Evolutionary conservation across 1,140 invertebrate genomes (phyloP).

Genomic region (Himalopsyche phryganea): DNA sequence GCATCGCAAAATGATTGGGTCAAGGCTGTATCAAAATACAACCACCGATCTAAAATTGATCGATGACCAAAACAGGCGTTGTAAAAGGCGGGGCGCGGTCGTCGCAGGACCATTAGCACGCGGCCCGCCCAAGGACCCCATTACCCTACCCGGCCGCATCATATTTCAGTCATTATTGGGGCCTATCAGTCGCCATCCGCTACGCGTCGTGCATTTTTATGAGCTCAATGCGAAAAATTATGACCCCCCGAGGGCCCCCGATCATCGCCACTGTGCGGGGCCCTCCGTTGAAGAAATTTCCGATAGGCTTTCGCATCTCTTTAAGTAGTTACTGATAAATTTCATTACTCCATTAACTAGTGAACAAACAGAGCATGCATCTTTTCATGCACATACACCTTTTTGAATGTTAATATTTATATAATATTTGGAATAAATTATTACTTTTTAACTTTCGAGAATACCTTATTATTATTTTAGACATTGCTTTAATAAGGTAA

Average conservation of each 20-base stretch:
- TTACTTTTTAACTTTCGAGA: no score
- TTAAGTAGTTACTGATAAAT: background rate
- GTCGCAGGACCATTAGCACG: slow-evolving; percentile 11
- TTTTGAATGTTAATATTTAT: no score
- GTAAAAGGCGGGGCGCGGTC: slow-evolving; percentile 11
- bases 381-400: no score
- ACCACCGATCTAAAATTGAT: background rate
- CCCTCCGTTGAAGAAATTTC: no score
- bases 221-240: slow-evolving; percentile 11
- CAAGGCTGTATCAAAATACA: no score
- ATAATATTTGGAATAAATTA: no score
- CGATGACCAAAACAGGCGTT: background rate
- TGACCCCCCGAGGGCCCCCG: slow-evolving; percentile 9
- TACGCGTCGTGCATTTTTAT: slow-evolving; percentile 10
- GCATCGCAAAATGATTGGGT: no score
- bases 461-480: no score
- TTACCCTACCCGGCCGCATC: slow-evolving; percentile 3
- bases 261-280: background rate
- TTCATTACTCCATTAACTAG: background rate
- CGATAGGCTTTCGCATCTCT: no score
- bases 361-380: no score
- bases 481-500: no score
- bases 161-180: slow-evolving; percentile 20
- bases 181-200: slow-evolving; percentile 21
- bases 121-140: slow-evolving; percentile 1